Percentiles rank a stretch among this genome's conserved stretches.
Evolutionary conservation across 2,888 invertebrate genomes (phyloP).

Genomic region (Epistrophella euchroma): DNA sequence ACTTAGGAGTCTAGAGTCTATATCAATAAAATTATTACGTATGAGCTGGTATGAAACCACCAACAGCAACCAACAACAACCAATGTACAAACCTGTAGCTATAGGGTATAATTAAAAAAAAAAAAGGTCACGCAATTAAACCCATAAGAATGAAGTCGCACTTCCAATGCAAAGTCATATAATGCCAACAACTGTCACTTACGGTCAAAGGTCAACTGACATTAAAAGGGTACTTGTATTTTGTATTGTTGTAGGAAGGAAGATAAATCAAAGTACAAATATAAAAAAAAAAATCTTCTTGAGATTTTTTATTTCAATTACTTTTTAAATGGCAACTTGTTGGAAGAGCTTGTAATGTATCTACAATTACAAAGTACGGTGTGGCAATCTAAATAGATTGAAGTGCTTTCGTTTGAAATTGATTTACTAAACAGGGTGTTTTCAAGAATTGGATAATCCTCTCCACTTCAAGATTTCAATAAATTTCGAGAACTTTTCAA

Average conservation of each 20-base stretch:
- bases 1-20: slow-evolving; percentile 24
- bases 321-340: slow-evolving; percentile 14
- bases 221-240: slow-evolving; percentile 17
- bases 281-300: slow-evolving; percentile 1
- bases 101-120: slow-evolving; percentile 9
- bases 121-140: slow-evolving; percentile 19
- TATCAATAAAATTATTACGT: slow-evolving; percentile 28
- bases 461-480: too few relatives aligned
- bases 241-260: background rate
- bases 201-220: slow-evolving; percentile 15
- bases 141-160: slow-evolving; percentile 11
- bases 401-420: slow-evolving; percentile 19
- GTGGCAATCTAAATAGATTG: slow-evolving; percentile 25
- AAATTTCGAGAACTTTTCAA: too few relatives aligned
- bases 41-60: background rate
- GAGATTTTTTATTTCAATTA: slow-evolving; percentile 13
- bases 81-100: background rate
- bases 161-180: slow-evolving; percentile 4
- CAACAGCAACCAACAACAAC: background rate
- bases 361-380: background rate
- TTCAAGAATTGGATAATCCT: background rate
- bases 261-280: slow-evolving; percentile 17
- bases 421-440: background rate
- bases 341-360: slow-evolving; percentile 6
- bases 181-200: background rate